Evolutionary conservation across 2,113 vertebrate species (phyloP), one percentile per base, ranked within the genome.

Genomic region (Blennius ocellaris): DNA sequence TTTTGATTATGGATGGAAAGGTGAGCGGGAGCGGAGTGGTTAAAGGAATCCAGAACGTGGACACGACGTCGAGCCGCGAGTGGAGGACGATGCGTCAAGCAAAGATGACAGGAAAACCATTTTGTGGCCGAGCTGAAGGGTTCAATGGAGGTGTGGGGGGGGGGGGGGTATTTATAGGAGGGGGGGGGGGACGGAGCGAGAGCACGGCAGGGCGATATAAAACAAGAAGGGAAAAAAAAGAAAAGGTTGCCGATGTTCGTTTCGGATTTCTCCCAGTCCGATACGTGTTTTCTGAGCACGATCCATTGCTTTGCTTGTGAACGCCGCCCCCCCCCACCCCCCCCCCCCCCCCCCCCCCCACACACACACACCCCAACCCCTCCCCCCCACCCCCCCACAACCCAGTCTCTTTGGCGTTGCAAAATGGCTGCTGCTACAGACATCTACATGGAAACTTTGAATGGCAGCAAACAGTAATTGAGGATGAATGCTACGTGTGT

Each of bases 341-440:
- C 21, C 21, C 21, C 21, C 21, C 21, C 21, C 21, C 21, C 21
- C 21, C 21, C 21, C 21, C 21, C 21, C 21, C 21, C n/a, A n/a
- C n/a, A n/a, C n/a, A n/a, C n/a, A n/a, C n/a, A n/a, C n/a, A n/a
- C 21, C 21, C 21, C 21, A 2, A 2, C 21, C 21, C 21, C 21
- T 4, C 21, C 21, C 21, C 21, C 21, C 21, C 21, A 2, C 21
- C 21, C 21, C 21, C 21, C 21, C 21, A n/a, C n/a, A n/a, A n/a
- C 21, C 21, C 70, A 69, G 65, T 80, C 73, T 87, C 86, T 85
- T 85, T 84, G 80, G 78, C 66, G 53, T 68, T 90, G 86, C 90
- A 93, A 93, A 93, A 93, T 93, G 92, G 92, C 92, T 92, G 92
- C 92, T 92, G 86, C 92, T 88, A 40, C 38, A 90, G 77, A 78